These are phyloP conservation scores for Macropus fuliginosus DNA, from an alignment of 2,797 vertebrate species.

Conservation along the genomic window DNA sequence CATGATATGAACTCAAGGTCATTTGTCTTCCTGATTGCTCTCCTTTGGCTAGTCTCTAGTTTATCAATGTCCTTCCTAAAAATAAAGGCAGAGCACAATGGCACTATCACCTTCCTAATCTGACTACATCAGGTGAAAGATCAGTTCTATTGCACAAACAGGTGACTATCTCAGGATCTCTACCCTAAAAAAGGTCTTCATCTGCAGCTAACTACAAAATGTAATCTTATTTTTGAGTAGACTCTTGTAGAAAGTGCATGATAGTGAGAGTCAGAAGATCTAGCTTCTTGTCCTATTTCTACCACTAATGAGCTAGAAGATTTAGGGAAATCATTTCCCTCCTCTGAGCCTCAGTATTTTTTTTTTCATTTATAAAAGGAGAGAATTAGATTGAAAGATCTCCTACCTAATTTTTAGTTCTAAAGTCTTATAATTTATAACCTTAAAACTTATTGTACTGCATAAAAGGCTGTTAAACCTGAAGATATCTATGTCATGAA, in stretches of 20 bases:
- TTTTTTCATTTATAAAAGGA: not conserved
- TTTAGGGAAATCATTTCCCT: not conserved
- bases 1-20: no score
- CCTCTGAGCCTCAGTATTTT: not conserved
- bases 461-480: not conserved
- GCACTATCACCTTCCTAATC: not conserved
- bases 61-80: not conserved
- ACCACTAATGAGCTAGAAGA: not conserved
- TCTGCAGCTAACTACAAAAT: not conserved
- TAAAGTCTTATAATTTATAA: not conserved
- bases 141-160: not conserved
- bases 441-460: not conserved
- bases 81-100: not conserved
- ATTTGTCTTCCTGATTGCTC: no score
- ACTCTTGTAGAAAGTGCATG: not conserved
- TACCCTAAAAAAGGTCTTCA: not conserved
- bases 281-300: not conserved
- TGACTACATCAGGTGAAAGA: not conserved
- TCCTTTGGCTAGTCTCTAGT: no score
- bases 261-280: not conserved
- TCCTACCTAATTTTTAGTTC: not conserved
- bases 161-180: not conserved
- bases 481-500: not conserved
- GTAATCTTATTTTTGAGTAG: not conserved
- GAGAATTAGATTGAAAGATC: not conserved